Percentiles rank a stretch among this genome's conserved stretches.
Evolutionary conservation across 2,113 vertebrate genomes (phyloP).

Genomic region (Pangasianodon gigas): DNA sequence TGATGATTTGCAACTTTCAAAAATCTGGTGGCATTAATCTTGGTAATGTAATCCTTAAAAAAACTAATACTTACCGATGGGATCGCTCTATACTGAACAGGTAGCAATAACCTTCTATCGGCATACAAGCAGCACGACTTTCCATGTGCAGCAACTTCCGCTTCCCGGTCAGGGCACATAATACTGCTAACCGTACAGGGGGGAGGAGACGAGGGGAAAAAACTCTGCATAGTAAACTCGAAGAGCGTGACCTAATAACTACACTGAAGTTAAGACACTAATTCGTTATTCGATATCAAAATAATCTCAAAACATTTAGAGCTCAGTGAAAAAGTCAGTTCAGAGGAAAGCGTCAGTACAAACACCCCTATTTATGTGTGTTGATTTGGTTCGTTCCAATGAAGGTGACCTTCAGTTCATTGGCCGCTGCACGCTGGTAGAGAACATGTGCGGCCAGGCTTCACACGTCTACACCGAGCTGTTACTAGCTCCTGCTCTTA

Average conservation of each 20-base stretch:
- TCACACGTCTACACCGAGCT: too few relatives aligned
- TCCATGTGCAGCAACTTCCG: conserved; percentile 67
- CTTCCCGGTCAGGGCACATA: conserved; percentile 72
- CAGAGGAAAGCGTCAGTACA: not conserved
- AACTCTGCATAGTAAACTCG: not conserved
- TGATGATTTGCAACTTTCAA: not conserved
- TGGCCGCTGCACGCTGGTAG: conserved; percentile 47
- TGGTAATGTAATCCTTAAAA: too few relatives aligned
- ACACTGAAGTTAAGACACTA: not conserved
- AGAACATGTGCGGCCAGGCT: conserved; percentile 65
- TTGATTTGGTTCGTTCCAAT: conserved; percentile 66
- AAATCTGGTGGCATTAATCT: not conserved
- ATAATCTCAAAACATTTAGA: not conserved
- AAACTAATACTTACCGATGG: conserved; percentile 64
- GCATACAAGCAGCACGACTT: conserved; percentile 66
- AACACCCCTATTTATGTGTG: conserved; percentile 46
- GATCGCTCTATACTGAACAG: conserved; percentile 53
- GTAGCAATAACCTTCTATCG: conserved; percentile 75
- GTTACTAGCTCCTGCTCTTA: not conserved
- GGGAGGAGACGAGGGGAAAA: not conserved
- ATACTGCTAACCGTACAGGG: conserved; percentile 16
- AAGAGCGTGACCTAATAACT: not conserved
- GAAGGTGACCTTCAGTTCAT: conserved; percentile 83
- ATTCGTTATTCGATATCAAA: not conserved
- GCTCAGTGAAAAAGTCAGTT: not conserved